Percentiles rank a stretch among this genome's conserved stretches.
Evolutionary conservation across 2,888 invertebrate genomes (phyloP).

Genomic region (Euclidia mi): DNA sequence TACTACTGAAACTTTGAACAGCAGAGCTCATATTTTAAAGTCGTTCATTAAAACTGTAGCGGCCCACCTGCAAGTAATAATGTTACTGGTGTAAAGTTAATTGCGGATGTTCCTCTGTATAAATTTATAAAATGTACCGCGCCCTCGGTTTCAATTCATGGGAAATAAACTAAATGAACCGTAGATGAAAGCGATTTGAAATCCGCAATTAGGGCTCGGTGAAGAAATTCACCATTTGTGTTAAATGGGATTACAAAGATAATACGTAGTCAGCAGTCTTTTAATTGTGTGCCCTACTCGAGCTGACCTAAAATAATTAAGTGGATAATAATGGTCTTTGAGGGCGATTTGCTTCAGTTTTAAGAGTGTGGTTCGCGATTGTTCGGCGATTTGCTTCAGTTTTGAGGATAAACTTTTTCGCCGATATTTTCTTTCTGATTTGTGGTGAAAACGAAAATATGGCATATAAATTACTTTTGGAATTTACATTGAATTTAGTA

Average conservation of each 20-base stretch:
- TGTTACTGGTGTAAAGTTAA: conserved; percentile 20
- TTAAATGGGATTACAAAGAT: conserved; percentile 59
- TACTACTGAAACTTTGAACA: not conserved
- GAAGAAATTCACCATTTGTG: conserved; percentile 55
- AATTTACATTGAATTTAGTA: too few species aligned
- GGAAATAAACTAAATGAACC: conserved; percentile 57
- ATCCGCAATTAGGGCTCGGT: conserved; percentile 51
- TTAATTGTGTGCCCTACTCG: conserved; percentile 58
- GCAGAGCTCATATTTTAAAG: conserved; percentile 5
- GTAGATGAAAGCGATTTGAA: conserved; percentile 58
- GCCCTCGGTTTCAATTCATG: conserved; percentile 42
- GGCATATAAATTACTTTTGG: too few species aligned
- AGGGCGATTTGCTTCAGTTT: conserved; percentile 6
- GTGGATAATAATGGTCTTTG: conserved; percentile 40
- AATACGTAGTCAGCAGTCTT: conserved; percentile 60
- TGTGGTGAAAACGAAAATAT: not conserved
- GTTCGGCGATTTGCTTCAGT: too few species aligned
- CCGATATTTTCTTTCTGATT: not conserved
- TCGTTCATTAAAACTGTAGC: conserved; percentile 21
- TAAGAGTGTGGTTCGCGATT: not conserved
- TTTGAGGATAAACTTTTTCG: too few species aligned
- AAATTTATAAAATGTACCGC: conserved; percentile 24
- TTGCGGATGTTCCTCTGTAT: conserved; percentile 17
- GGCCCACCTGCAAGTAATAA: conserved; percentile 18
- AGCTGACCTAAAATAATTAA: conserved; percentile 59